These are phyloP conservation scores for Falco rusticolus DNA, from an alignment of 2,797 vertebrate genomes.

Conservation along the genomic window DNA sequence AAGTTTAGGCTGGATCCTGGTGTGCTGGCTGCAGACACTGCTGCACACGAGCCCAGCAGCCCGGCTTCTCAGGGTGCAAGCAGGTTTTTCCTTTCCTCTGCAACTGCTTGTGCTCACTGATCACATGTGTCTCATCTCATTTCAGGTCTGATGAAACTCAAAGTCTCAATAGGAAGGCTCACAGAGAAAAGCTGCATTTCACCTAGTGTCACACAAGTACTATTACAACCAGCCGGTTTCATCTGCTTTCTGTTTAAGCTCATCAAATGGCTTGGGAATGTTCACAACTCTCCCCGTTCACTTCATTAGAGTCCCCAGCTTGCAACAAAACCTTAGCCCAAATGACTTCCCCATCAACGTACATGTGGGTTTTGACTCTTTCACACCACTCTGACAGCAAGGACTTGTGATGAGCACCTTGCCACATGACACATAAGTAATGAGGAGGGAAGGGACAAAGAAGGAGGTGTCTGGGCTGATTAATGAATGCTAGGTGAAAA, in stretches of 20 bases:
- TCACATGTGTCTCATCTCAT: neutral
- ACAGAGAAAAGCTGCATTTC: neutral
- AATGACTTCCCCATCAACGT: neutral
- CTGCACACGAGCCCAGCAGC: neutral
- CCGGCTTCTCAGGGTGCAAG: rapidly evolving
- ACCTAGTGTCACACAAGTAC: neutral
- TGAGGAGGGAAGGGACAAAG: neutral
- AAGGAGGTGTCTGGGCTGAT: neutral
- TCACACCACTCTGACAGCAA: neutral
- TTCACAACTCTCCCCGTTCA: neutral
- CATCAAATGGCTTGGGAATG: neutral
- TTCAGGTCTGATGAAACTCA: neutral
- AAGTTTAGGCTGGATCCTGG: neutral
- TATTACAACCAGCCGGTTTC: rapidly evolving
- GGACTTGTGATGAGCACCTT: neutral
- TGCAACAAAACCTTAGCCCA: neutral
- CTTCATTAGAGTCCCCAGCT: neutral
- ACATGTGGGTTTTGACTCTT: neutral
- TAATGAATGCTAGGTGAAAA: neutral
- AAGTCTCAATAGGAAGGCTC: neutral
- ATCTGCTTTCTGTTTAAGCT: neutral
- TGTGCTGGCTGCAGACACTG: neutral
- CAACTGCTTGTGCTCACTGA: neutral
- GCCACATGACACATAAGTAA: neutral
- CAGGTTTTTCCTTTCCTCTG: neutral